These are phyloP conservation scores for Diloba caeruleocephala DNA, from an alignment of 2,888 invertebrate species.

Conservation along the genomic window DNA sequence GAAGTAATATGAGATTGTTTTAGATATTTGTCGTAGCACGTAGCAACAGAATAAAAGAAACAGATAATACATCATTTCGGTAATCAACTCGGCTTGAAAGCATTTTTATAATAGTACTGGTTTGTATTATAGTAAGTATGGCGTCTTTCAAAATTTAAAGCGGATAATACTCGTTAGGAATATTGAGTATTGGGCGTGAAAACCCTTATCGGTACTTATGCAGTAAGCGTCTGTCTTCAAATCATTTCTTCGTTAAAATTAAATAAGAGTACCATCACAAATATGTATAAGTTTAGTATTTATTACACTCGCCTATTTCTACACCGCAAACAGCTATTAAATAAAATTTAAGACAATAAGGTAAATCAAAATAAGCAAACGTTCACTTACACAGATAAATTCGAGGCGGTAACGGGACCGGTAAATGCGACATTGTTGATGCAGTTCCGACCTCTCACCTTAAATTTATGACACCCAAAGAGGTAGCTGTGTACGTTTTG, in stretches of 20 bases:
- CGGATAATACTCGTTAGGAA: background rate
- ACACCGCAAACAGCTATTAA: conserved; percentile 6
- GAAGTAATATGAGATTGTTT: conserved; percentile 34
- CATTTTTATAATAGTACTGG: conserved; percentile 6
- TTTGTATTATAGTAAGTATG: background rate
- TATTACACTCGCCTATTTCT: too few species aligned
- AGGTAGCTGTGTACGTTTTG: conserved; percentile 55
- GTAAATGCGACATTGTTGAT: conserved; percentile 63
- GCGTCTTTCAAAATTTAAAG: conserved; percentile 5
- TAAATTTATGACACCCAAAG: conserved; percentile 63
- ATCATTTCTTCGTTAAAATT: conserved; percentile 4
- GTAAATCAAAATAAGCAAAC: conserved; percentile 30
- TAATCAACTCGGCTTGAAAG: conserved; percentile 2
- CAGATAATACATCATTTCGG: conserved; percentile 4
- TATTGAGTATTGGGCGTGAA: background rate
- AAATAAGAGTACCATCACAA: conserved; percentile 1
- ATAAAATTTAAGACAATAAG: conserved; percentile 25
- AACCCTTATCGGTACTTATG: conserved; percentile 1
- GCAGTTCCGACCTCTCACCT: conserved; percentile 47
- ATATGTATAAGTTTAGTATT: too few species aligned
- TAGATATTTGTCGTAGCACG: conserved; percentile 22
- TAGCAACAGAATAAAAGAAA: conserved; percentile 25
- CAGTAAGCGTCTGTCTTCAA: background rate
- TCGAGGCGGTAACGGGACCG: conserved; percentile 46
- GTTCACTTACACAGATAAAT: conserved; percentile 57